Evolutionary conservation across 2,888 invertebrate genomes (phyloP), one percentile per base, ranked within the genome.

Genomic region (Yponomeuta sedellus): DNA sequence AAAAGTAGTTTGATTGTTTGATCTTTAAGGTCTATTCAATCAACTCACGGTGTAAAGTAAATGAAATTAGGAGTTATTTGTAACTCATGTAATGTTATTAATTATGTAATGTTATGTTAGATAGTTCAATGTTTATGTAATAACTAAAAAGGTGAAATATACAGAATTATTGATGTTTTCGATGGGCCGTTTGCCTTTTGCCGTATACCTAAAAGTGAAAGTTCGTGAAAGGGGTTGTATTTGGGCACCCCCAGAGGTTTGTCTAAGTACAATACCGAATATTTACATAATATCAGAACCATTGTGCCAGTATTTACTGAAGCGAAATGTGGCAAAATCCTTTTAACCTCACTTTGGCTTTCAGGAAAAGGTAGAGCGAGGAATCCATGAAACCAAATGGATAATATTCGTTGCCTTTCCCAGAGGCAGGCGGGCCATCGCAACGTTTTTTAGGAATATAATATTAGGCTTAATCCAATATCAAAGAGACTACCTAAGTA

Each of bases 81-180:
- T 44, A 57, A 58, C 19, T 19, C 34, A n/a, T 28, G n/a, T 61
- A 61, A 61, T 61, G 61, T 61, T 61, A 61, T n/a, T 61, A n/a
- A 61, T 25, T 61, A 25, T 52, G 44, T 59, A 28, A 25, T 28
- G n/a, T 34, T 61, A 25, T 34, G n/a, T 61, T 61, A 61, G 61
- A 34, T n/a, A 28, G n/a, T 61, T 25, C 20, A 61, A 61, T 61
- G 34, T 61, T 61, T 28, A 34, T 61, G 61, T 61, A 61, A 59
- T 59, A 52, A 52, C 44, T 52, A 5, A 52, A 52, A 52, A 5
- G 10, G 12, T 12, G 16, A 52, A 52, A 52, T 52, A 52, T 16
- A 52, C 44, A 52, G 10, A 2, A 10, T 12, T 52, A 12, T 52
- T 16, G 44, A 52, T 16, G 3, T 16, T n/a, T 52, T 16, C 12